These are phyloP conservation scores for Azemiops feae DNA, from an alignment of 2,113 vertebrate species.

Conservation along the genomic window DNA sequence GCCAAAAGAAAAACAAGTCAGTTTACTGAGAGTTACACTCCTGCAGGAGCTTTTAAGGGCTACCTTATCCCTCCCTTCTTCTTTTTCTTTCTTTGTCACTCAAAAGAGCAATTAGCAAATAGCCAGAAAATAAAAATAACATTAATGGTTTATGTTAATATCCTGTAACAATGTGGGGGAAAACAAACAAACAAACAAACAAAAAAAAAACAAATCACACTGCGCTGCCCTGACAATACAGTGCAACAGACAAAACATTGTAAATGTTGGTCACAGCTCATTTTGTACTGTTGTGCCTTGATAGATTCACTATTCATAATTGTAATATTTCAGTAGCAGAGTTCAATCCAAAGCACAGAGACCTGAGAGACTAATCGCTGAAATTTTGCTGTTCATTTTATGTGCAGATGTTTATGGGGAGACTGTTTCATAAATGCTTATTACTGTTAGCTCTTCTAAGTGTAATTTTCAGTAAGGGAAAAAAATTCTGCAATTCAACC, in stretches of 20 bases:
- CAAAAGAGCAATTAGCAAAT: constrained; percentile 68
- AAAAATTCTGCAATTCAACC: constrained; percentile 93
- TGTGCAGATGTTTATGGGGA: constrained; percentile 92
- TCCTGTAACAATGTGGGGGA: constrained; percentile 35
- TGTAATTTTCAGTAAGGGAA: constrained; percentile 89
- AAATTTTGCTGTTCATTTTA: constrained; percentile 82
- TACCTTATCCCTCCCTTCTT: constrained; percentile 36
- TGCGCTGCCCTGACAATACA: constrained; percentile 46
- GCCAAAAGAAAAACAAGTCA: constrained; percentile 75
- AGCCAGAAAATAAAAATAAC: constrained; percentile 37
- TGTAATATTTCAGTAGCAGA: constrained; percentile 73
- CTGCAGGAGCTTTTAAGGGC: constrained; percentile 66
- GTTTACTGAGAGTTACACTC: constrained; percentile 68
- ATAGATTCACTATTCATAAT: constrained; percentile 63
- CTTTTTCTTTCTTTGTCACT: constrained; percentile 9
- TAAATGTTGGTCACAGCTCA: constrained; percentile 59
- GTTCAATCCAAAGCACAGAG: constrained; percentile 75
- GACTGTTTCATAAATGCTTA: constrained; percentile 96
- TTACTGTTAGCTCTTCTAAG: constrained; percentile 96
- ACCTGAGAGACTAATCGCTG: constrained; percentile 76
- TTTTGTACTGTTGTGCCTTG: constrained; percentile 64
- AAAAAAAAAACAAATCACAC: constrained; percentile 20
- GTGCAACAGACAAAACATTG: constrained; percentile 40
- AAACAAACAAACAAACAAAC: neutral
- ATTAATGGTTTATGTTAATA: neutral